Evolutionary conservation across 2,888 invertebrate genomes (phyloP), one percentile per base, ranked within the genome.

Genomic region (Saturnia japonica): DNA sequence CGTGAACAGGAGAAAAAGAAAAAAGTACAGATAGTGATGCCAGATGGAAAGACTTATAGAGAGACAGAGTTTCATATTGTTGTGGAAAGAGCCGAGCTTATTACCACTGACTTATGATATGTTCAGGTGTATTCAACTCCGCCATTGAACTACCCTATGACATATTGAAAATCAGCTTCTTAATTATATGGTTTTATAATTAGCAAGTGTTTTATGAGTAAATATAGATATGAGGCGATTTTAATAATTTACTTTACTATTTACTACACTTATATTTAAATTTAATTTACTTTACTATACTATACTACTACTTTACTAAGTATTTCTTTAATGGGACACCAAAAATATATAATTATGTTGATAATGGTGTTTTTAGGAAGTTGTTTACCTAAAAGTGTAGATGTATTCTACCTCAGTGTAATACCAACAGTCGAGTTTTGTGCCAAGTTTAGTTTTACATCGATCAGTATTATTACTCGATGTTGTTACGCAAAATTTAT

Each of bases 1-100:
- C 80, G 91, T 71, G 94, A 93, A 84, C 91, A 95, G 85, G 89
- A 95, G 83, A 91, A 95, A 83, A 87, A 95, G 88, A 92, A 95
- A 88, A 90, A 95, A 92, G 82, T 96, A 78, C 95, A 96, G 83
- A 94, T 97, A 87, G 96, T 97, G 69, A 95, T 97, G 82, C 97
- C 97, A 0, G 97, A 97, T 79, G 96, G 97, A 1, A 95, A 96
- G 82, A 96, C 97, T 22, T 98, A 97, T 85, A 95, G 96, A 82
- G 97, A 98, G 91, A 97, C 97, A 14, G 97, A 98, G 90, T 95
- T 97, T 80, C 96, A 97, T 88, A 97, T 97, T 82, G 96, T 97
- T 85, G 96, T 97, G 77, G 97, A 98, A 93, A 96, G 96, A 88
- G 96, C 97, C 66, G 97, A 97, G 88, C 95, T 97, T 68, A 91